Conservation (phyloP, 2,113 vertebrate species). For the Octodon degus region DNA sequence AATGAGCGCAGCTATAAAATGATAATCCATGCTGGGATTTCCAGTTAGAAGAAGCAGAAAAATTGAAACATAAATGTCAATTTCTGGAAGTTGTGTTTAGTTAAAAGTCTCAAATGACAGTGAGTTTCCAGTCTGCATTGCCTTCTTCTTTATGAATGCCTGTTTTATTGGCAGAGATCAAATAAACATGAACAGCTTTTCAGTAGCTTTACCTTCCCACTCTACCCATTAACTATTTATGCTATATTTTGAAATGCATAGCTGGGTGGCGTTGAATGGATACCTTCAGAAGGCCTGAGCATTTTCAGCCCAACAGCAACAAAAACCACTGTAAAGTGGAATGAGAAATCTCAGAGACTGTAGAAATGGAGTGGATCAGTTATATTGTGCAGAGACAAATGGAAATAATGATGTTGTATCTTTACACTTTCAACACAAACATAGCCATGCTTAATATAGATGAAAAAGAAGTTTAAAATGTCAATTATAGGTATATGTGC, state of each 20-base stretch:
- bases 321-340: neutral
- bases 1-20: neutral
- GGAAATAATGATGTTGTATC: neutral
- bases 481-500: neutral
- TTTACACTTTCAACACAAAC: neutral
- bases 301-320: neutral
- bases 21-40: neutral
- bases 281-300: neutral
- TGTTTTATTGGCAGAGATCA: neutral
- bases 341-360: neutral
- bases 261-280: neutral
- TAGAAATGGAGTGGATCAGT: neutral
- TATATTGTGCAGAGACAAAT: neutral
- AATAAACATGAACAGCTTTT: neutral
- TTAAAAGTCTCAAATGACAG: neutral
- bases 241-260: neutral
- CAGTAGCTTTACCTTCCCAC: neutral
- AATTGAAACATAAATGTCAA: neutral
- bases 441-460: neutral
- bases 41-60: neutral
- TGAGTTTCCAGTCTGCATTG: neutral
- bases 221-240: neutral
- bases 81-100: neutral
- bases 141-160: neutral
- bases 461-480: neutral